Conservation (phyloP, 2,797 vertebrate species). For the Atherinosoma microstoma region DNA sequence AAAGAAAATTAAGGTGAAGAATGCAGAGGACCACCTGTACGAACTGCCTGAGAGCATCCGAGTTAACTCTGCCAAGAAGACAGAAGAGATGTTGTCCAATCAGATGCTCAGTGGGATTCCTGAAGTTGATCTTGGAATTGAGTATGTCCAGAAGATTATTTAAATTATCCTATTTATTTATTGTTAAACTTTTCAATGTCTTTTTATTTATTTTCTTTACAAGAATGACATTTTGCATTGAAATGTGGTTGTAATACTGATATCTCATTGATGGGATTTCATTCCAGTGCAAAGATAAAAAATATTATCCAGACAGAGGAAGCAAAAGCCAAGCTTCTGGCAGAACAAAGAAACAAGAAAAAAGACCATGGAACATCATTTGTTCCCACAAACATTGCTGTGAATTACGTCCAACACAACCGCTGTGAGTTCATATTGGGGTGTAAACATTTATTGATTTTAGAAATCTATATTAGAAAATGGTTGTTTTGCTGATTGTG, state of each 20-base stretch:
- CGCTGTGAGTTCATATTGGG: constrained; percentile 87
- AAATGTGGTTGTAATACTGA: neutral
- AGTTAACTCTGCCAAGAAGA: constrained; percentile 97
- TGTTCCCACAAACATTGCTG: constrained; percentile 97
- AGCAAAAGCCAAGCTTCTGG: constrained; percentile 94
- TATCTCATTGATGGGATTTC: constrained; percentile 14
- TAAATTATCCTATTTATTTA: neutral
- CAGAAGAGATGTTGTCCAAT: constrained; percentile 98
- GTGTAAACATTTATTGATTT: neutral
- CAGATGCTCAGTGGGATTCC: constrained; percentile 99
- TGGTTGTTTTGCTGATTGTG: constrained; percentile 7
- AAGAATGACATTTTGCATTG: neutral
- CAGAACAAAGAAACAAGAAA: constrained; percentile 98
- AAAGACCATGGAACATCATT: constrained; percentile 96
- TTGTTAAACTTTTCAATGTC: neutral
- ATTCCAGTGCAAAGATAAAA: constrained; percentile 94
- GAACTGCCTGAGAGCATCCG: constrained; percentile 95
- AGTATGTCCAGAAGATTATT: constrained; percentile 81
- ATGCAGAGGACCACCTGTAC: constrained; percentile 94
- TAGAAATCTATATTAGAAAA: neutral
- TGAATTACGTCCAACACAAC: constrained; percentile 98
- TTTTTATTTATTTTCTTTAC: neutral
- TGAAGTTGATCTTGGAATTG: constrained; percentile 96
- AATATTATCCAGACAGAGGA: constrained; percentile 98
- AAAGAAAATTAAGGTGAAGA: constrained; percentile 93